Conservation (phyloP, 1,140 invertebrate species). For the Phortica variegata region DNA sequence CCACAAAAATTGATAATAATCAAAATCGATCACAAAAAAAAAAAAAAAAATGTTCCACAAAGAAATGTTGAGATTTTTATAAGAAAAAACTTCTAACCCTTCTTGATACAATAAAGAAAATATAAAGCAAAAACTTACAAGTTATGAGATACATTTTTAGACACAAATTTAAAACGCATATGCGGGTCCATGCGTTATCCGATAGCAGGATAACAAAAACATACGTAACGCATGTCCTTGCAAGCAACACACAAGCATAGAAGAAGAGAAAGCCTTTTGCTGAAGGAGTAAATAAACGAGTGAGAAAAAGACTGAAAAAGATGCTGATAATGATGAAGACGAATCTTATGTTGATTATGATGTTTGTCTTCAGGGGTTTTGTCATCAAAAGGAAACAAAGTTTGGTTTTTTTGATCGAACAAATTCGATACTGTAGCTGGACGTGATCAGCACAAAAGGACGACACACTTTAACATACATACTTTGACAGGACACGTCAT, state of each 20-base stretch:
- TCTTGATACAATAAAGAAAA: constrained; percentile 12
- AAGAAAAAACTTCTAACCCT: constrained; percentile 37
- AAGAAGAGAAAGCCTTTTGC: too few species aligned
- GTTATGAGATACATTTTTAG: constrained; percentile 35
- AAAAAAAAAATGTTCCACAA: too few species aligned
- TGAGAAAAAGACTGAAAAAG: constrained; percentile 16
- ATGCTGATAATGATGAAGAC: constrained; percentile 39
- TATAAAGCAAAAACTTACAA: constrained; percentile 35
- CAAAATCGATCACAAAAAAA: too few species aligned
- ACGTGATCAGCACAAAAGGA: constrained; percentile 45
- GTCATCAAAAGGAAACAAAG: too few species aligned
- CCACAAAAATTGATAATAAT: too few species aligned
- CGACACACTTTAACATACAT: too few species aligned
- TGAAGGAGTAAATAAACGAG: constrained; percentile 9
- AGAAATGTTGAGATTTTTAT: too few species aligned
- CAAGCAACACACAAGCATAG: too few species aligned
- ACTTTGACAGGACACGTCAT: neutral
- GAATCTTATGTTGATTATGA: constrained; percentile 30
- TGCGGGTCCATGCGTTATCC: constrained; percentile 50
- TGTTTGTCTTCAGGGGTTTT: constrained; percentile 3
- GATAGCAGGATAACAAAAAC: constrained; percentile 35
- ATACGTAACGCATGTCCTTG: constrained; percentile 7
- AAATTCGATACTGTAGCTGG: constrained; percentile 40
- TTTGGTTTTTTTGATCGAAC: constrained; percentile 34
- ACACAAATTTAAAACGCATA: constrained; percentile 36